Evolutionary conservation across 2,797 vertebrate species (phyloP), one percentile per base, ranked within the genome.

Genomic region (Darevskia mixta): DNA sequence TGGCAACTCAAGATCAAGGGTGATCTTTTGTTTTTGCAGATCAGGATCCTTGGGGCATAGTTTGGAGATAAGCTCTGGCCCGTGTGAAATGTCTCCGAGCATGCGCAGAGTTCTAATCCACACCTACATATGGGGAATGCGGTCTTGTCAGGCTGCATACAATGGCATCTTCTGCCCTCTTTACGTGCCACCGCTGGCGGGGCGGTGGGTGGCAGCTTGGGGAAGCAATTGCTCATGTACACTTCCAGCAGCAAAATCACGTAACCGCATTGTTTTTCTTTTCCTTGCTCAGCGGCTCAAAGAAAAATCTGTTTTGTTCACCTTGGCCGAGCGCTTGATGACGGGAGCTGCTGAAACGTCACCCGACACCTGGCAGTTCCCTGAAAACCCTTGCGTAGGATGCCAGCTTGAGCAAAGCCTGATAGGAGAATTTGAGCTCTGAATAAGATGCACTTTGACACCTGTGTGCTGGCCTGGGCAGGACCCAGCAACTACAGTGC

Each of bases 261-360:
- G 6, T 79, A 73, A 90, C n/a, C 29, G 17, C 10, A 15, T 11
- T 41, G 4, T 18, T 1, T 58, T 15, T 67, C 45, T 82, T 23
- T 66, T 67, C 13, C n/a, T 78, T 43, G 4, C 83, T 78, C 67
- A 41, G 55, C 23, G 81, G 90, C 61, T 55, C 45, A 75, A 91
- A 66, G 41, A 81, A 49, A 41, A 67, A 80, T 85, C 85, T 45
- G 64, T 79, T 80, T 87, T 67, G 78, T 66, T 89, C 87, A 79
- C 2, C 64, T 71, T 69, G 71, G 80, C 90, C 41, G 27, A 87
- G 41, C 79, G 85, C 90, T 91, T 61, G 20, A 89, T 91, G 90
- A 91, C 23, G 72, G 90, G 88, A 82, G 20, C 82, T n/a, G 86
- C 82, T 64, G 78, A 91, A 91, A 91, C 85, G 88, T 89, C 88